Percentiles rank a stretch among this genome's conserved stretches.
Conservation (phyloP, 2,797 vertebrate genomes). For the Sciurus vulgaris region DNA sequence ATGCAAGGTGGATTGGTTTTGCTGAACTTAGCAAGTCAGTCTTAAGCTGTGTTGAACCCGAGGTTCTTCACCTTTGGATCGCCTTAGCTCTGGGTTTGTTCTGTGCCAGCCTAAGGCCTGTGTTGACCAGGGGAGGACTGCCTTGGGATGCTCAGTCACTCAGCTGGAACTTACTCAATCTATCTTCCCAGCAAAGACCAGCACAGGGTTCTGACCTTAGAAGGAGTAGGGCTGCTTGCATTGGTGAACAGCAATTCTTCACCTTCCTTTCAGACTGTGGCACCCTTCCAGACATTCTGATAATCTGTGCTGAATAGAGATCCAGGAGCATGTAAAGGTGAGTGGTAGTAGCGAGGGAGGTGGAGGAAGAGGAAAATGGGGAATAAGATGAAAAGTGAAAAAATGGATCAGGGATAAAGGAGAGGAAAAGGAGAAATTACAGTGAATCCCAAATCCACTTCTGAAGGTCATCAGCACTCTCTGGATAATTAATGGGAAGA, state of each 20-base stretch:
- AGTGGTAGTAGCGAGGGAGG: not conserved
- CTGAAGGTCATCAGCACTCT: too few species aligned
- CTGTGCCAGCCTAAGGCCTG: not conserved
- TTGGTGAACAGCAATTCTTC: too few species aligned
- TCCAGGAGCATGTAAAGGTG: not conserved
- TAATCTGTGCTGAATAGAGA: not conserved
- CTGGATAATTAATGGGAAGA: not conserved
- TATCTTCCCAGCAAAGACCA: not conserved
- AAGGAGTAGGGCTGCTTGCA: not conserved
- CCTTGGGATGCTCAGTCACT: not conserved
- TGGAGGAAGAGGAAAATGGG: not conserved
- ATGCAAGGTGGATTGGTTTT: accelerated
- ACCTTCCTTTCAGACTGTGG: not conserved
- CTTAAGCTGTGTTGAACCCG: not conserved
- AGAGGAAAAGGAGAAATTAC: not conserved
- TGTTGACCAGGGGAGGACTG: not conserved
- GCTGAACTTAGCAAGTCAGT: accelerated
- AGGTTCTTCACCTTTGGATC: not conserved
- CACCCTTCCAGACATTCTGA: not conserved
- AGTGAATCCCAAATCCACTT: not conserved
- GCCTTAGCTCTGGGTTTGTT: too few species aligned
- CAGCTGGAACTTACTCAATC: not conserved
- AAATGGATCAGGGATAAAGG: not conserved
- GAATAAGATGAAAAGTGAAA: not conserved
- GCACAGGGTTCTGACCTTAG: not conserved